Evolutionary conservation across 2,113 vertebrate species (phyloP).

Genomic region (Camelus bactrianus): DNA sequence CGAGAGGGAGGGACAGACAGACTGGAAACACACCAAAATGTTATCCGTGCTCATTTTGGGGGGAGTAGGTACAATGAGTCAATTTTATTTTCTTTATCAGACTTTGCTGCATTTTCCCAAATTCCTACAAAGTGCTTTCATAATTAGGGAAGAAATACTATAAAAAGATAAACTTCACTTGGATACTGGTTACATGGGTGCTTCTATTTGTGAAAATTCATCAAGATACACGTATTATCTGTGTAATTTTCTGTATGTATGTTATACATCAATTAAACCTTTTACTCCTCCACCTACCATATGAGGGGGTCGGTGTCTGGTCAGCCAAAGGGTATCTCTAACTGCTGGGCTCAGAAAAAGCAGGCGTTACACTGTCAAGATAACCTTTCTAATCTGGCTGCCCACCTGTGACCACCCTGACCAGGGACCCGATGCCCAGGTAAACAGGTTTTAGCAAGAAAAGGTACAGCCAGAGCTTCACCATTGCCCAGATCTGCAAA

Average conservation of each 20-base stretch:
- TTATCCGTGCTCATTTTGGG: neutral
- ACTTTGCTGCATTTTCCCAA: constrained; percentile 40
- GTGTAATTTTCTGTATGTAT: neutral
- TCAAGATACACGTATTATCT: neutral
- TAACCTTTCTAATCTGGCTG: neutral
- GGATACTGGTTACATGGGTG: neutral
- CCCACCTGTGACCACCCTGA: neutral
- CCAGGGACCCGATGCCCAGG: neutral
- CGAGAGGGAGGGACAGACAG: neutral
- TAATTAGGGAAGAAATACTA: constrained; percentile 22
- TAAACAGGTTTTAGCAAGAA: neutral
- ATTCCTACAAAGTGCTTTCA: neutral
- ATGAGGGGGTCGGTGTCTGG: neutral
- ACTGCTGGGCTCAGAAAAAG: neutral
- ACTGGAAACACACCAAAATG: neutral
- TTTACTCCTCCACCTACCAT: neutral
- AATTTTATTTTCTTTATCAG: neutral
- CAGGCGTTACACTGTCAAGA: neutral
- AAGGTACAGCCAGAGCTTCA: neutral
- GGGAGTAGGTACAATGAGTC: neutral
- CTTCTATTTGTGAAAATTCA: neutral
- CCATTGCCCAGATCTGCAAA: neutral
- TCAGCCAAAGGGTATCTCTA: neutral
- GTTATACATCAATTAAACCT: neutral
- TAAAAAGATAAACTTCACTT: neutral